Evolutionary conservation across 2,797 vertebrate species (phyloP), one percentile per base, ranked within the genome.

Genomic region (Emys orbicularis): DNA sequence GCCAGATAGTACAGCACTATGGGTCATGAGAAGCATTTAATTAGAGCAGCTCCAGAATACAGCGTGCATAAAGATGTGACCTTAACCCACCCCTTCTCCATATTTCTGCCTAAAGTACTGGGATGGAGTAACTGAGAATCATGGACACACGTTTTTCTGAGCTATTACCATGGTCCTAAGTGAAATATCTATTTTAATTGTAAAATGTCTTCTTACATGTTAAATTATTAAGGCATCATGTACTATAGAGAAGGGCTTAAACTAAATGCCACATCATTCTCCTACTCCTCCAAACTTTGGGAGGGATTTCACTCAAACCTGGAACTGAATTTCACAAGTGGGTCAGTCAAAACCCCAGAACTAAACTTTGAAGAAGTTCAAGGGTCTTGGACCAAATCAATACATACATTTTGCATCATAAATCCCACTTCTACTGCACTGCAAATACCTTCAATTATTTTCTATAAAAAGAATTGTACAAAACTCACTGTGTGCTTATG

Each of bases 401-500:
- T 49, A 31, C 27, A 52, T n/a, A 52, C 29, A 53, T 37, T 7
- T 53, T 80, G 10, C 16, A n/a, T 19, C 49, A 80, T 31, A 21
- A 79, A 29, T 31, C 23, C 76, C 9, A 31, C 4, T 49, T 90
- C 81, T n/a, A 79, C 18, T 81, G 65, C 1, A 54, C 18, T 4
- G 27, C 74, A 49, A 77, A 77, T 29, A 15, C 44, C 25, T 76
- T 76, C 13, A 27, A 41, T 25, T 44, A 47, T 88, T 37, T 80
- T 65, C 27, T 86, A 41, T 56, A 53, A 29, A 34, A 79, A 49
- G 1, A 31, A 1, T 2, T 4, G 1, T 27, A 5, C 6, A 81
- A 54, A 23, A 5, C 3, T 29, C n/a, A 82, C 0, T 0, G 1
- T 0, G 3, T 8, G 10, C 8, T 4, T 16, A 52, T 1, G 18